Conservation (phyloP, 2,113 vertebrate genomes). For the Nothoprocta perdicaria region DNA sequence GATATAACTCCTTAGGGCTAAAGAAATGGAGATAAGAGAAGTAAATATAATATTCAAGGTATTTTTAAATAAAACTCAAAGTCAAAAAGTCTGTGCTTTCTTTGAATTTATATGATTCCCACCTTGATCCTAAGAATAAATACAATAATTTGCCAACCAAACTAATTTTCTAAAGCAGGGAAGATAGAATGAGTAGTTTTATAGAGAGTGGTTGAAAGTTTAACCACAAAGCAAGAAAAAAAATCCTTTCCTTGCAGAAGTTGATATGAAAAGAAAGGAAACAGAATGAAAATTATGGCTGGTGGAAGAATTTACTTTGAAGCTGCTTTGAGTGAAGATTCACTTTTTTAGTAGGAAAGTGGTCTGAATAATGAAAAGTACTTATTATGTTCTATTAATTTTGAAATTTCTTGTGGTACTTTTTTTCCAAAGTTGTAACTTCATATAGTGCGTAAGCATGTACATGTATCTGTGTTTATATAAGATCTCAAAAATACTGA, state of each 20-base stretch:
- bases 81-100: neutral
- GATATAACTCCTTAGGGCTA: constrained; percentile 50
- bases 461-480: neutral
- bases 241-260: neutral
- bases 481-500: neutral
- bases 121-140: constrained; percentile 24
- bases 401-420: neutral
- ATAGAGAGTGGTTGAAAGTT: neutral
- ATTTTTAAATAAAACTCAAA: constrained; percentile 64
- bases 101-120: constrained; percentile 27
- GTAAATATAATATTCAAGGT: constrained; percentile 68
- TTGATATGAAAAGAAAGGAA: neutral
- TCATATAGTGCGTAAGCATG: neutral
- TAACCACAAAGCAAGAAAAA: neutral
- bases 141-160: constrained; percentile 32
- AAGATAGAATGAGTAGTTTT: neutral
- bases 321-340: neutral
- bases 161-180: constrained; percentile 33
- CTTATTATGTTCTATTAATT: neutral
- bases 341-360: neutral
- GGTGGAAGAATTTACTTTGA: neutral
- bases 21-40: constrained; percentile 59
- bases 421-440: fast-evolving
- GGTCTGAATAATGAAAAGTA: neutral
- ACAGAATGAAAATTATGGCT: neutral